Base-by-base conservation (phyloP, 1,140 invertebrate genomes). In the Brachionus angularis region DNA sequence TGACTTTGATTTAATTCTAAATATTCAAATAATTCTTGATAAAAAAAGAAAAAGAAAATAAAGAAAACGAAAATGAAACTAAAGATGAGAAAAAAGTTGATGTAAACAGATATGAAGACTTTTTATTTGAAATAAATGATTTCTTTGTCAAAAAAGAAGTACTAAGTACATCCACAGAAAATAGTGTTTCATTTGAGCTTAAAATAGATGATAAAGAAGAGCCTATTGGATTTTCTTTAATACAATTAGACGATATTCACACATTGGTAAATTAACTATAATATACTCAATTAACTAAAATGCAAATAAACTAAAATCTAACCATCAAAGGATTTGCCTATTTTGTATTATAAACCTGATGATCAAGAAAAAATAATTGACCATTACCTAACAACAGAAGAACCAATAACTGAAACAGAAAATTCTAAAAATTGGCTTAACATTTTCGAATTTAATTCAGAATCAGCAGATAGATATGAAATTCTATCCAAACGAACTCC, bases 81-180 rank as follows among this genome's bases (percentile, higher is more conserved):
- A n/a, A n/a, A n/a, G n/a, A n/a, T 14, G 53, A 58, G 21, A 18
- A 36, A 39, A 58, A 58, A 58, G 23, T 58, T 39, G 53, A 58
- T 25, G 21, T 58, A 12, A 58, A 58, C 23, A 58, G 39, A 58
- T 58, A 58, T 39, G 53, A 58, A 58, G 53, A 58, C 27, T 58
- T 58, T 27, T 31, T 58, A 21, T 58, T 58, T 23, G 33, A 58
- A 58, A 36, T 58, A 8, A 29, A 58, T 23, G 53, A 58, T 23
- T 58, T 23, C 25, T 29, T 34, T 10, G 10, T 25, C 12, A 39
- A 36, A 36, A 58, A 23, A 58, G 53, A 58, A 25, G 23, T 39
- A 5, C 18, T 58, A 8, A 21, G 53, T 36, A 58, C 33, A 8
- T 39, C 53, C 16, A 39, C 5, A 3, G 53, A 58, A 5, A 36